Base-by-base conservation (phyloP, 2,888 invertebrate species). In the Meliscaeva auricollis region DNA sequence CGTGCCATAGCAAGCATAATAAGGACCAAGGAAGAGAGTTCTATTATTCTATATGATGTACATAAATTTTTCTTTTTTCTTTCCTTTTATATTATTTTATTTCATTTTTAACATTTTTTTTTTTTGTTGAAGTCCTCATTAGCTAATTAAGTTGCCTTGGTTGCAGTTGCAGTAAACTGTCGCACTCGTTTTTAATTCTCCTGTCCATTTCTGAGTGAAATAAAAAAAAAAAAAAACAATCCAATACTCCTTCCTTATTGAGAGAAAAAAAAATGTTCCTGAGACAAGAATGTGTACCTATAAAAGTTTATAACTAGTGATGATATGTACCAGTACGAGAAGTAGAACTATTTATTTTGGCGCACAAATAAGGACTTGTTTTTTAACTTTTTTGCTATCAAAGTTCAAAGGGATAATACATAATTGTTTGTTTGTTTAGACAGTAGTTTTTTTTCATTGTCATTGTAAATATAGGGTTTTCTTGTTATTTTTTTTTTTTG, bases 121-220 rank as follows among this genome's bases (percentile, higher is more conserved):
- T 62, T 0, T 66, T 56, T 69, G 69, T 52, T 74, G 70, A 78
- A 70, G 70, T 60, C 76, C 75, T 84, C 84, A 84, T 84, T 84
- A 84, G 84, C 84, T 84, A 84, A 84, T 84, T 84, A 84, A 75
- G 75, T 68, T 84, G 75, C 72, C 72, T 68, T 76, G 84, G 84
- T 80, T 84, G 84, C 80, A 84, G 75, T 26, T 26, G 26, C 26
- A 26, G 26, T 84, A 72, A 84, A 76, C 15, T 70, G 35, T 69
- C 32, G 75, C 50, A 74, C 32, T 64, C 46, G 22, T 69, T 74
- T 44, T 56, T 35, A 30, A 8, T 44, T 50, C 41, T 22, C 5
- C 7, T 17, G 41, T 64, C 35, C 64, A 50, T 44, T 20, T 30
- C 41, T 4, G 17, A 62, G 20, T 48, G 35, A 48, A 64, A 79